Conservation (phyloP, 1,140 invertebrate genomes). For the Sycobia sp. region DNA sequence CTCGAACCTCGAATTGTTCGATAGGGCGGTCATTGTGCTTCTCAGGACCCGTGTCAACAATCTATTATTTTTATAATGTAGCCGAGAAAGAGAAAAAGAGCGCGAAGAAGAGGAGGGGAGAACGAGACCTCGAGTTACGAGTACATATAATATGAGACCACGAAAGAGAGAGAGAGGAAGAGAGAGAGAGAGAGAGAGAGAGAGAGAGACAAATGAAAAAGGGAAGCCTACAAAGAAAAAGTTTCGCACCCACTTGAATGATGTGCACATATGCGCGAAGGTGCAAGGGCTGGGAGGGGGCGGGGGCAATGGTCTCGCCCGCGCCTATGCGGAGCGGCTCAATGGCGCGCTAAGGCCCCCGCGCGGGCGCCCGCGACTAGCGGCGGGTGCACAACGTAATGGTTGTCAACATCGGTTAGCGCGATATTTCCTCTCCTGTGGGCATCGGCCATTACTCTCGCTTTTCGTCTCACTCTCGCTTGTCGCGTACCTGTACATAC, state of each 20-base stretch:
- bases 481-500: too few relatives aligned
- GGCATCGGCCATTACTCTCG: slow-evolving; percentile 55
- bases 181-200: neutral
- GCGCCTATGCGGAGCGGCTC: neutral
- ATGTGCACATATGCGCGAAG: neutral
- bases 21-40: too few relatives aligned
- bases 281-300: neutral
- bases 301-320: slow-evolving; percentile 15
- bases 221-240: neutral
- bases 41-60: too few relatives aligned
- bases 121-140: too few relatives aligned
- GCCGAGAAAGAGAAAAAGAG: too few relatives aligned
- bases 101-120: too few relatives aligned
- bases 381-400: too few relatives aligned
- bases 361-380: too few relatives aligned
- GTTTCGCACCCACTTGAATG: slow-evolving; percentile 4
- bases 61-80: too few relatives aligned
- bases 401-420: slow-evolving; percentile 58
- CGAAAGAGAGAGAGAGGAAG: neutral
- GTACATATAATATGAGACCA: too few relatives aligned
- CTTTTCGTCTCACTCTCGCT: too few relatives aligned
- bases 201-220: neutral
- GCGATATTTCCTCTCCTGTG: slow-evolving; percentile 56
- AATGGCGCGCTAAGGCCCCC: slow-evolving; percentile 26
- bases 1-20: too few relatives aligned